These are phyloP conservation scores for Centruroides sculpturatus DNA, from an alignment of 1,140 invertebrate species.

Conservation along the genomic window DNA sequence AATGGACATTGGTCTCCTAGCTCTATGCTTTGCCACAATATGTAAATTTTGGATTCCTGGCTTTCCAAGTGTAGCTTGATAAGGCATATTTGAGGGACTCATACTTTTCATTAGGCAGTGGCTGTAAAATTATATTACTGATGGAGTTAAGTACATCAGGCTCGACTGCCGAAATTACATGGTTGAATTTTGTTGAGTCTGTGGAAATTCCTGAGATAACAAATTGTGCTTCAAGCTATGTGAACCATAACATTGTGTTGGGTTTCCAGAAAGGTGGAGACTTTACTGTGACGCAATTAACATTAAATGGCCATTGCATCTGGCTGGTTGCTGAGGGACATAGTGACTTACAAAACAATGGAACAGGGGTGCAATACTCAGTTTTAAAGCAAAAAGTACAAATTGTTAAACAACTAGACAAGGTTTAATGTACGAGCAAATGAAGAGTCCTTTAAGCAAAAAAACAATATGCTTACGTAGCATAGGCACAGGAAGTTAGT, in stretches of 20 bases:
- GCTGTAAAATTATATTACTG: neutral
- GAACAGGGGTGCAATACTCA: too few relatives aligned
- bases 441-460: too few relatives aligned
- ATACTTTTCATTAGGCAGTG: neutral
- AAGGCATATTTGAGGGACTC: neutral
- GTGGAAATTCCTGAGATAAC: constrained; percentile 2
- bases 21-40: neutral
- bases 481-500: too few relatives aligned
- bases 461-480: too few relatives aligned
- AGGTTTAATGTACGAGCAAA: too few relatives aligned
- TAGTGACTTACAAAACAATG: too few relatives aligned
- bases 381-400: too few relatives aligned
- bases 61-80: neutral
- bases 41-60: neutral
- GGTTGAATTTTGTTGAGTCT: constrained; percentile 17
- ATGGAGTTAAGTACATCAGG: neutral
- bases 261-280: constrained; percentile 20
- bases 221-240: constrained; percentile 23
- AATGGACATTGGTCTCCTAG: neutral
- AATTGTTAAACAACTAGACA: too few relatives aligned
- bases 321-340: too few relatives aligned
- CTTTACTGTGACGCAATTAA: neutral
- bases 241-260: constrained; percentile 21
- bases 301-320: too few relatives aligned
- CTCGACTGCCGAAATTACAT: constrained; percentile 3